Percentiles rank a stretch among this genome's conserved stretches.
These are phyloP conservation scores for Zootoca vivipara DNA, from an alignment of 2,113 vertebrate species.

Conservation along the genomic window DNA sequence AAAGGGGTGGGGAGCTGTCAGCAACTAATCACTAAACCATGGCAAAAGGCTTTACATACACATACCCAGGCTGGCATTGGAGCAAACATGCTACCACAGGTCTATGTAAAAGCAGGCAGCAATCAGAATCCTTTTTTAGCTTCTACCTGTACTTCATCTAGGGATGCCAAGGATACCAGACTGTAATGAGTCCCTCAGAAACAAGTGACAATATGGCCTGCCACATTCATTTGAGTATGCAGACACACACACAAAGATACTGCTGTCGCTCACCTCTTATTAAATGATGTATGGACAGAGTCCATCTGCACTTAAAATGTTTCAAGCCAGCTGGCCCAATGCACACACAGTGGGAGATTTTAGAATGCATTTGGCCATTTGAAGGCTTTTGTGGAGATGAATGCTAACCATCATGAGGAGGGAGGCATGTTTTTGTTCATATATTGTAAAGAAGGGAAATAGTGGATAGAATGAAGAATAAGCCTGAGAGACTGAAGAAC, in stretches of 20 bases:
- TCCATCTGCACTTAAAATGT: not conserved
- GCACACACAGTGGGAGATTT: not conserved
- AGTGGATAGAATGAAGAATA: not conserved
- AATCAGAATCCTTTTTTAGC: not conserved
- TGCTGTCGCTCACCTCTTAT: slow-evolving; percentile 14
- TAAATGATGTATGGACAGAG: slow-evolving; percentile 23
- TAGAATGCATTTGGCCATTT: slow-evolving; percentile 26
- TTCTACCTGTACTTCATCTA: not conserved
- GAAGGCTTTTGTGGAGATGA: slow-evolving; percentile 31
- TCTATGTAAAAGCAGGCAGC: not conserved
- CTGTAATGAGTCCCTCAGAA: not conserved
- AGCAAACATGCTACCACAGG: not conserved
- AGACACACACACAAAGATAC: slow-evolving; percentile 7
- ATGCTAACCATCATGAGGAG: not conserved
- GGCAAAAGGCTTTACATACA: too few relatives aligned
- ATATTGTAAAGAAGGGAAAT: not conserved
- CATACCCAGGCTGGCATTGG: not conserved
- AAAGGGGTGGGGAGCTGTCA: too few relatives aligned
- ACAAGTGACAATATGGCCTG: not conserved
- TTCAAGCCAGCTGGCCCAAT: not conserved
- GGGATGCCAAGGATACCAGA: not conserved
- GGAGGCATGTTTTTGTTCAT: not conserved
- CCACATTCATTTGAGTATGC: not conserved
- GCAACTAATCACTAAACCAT: too few relatives aligned
- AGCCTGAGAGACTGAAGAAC: too few relatives aligned